Base-by-base conservation (phyloP, 2,797 vertebrate species). In the Florisuga fusca region DNA sequence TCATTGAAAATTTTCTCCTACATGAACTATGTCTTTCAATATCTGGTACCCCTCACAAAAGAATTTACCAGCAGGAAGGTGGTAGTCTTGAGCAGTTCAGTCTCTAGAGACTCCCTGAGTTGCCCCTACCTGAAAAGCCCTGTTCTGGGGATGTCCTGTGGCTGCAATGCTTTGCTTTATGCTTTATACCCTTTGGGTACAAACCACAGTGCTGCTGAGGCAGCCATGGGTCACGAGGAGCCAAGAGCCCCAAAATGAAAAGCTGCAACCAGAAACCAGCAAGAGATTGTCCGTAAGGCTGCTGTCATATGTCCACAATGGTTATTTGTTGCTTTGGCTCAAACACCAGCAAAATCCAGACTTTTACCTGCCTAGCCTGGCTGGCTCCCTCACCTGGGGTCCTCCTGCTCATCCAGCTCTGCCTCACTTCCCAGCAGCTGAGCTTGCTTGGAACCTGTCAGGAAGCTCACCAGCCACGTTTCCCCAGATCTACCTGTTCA, bases 361-460 rank as follows among this genome's bases (percentile, higher is more conserved):
- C 2, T 0, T 57, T 55, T n/a, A 50, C 50, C 29, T 23, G 10
- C 0, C 41, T 36, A 5, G 38, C 33, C 64, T 38, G 54, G 25
- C 15, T 10, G 17, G 16, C 31, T 17, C 9, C 66, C 25, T 68
- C 22, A 45, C 36, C 10, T 19, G 23, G n/a, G 27, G 23, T 74
- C 29, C 41, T 45, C 7, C 26, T 54, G 77, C 78, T 33, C 64
- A 13, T 59, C 58, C 83, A n/a, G 69, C 69, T 51, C 45, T n/a
- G 22, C 46, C 43, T 53, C 1, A 0, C 17, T 38, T 31, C 20
- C 16, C 45, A 12, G 62, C 75, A 55, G 16, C 58, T 23, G 29
- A 38, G 67, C 63, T 2, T 7, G 21, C 51, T 22, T 2, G 0
- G 2, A 13, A 15, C 3, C 4, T 19, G 10, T 83, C 66, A 59